Base-by-base conservation (phyloP, 2,888 invertebrate genomes). In the Leptopterna dolabrata region DNA sequence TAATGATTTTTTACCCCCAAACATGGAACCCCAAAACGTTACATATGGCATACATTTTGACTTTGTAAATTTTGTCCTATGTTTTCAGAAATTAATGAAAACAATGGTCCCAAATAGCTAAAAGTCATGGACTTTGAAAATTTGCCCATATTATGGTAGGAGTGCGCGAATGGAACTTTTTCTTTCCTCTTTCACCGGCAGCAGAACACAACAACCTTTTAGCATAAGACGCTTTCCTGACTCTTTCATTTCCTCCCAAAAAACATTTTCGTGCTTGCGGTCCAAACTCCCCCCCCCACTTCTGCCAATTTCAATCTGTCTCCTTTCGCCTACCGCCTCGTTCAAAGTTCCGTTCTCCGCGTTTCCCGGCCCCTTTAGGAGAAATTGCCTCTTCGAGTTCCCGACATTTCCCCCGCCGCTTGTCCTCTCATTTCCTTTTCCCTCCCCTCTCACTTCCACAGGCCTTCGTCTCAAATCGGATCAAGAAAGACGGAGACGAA, bases 361-460 rank as follows among this genome's bases (percentile, higher is more conserved):
- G 63, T 63, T 63, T 24, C 24, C 63, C 6, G n/a, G n/a, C n/a
- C 13, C 24, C 63, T 63, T 51, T 51, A 51, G 63, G 11, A 63
- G 63, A 63, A 63, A 63, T 63, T 63, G 63, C 63, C 63, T 63
- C 63, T 63, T 63, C 63, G 63, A 24, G 63, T 24, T n/a, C 63
- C 19, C 63, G 24, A 63, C 63, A 4, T 11, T 24, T 24, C 63
- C 63, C 63, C 24, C 63, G 2, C 63, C 24, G 24, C 24, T 63
- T 63, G 63, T 63, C 63, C 63, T 63, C 63, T 63, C 24, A 63
- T 63, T 63, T 63, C 63, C 63, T 63, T 27, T 6, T 24, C 11
- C 63, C 13, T 2, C 63, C 7, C 11, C 24, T 19, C 19, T 24
- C 63, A 0, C 63, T 11, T 19, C 63, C 63, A 24, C 27, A 19